Base-by-base conservation (phyloP, 2,113 vertebrate species). In the Chinchilla lanigera region DNA sequence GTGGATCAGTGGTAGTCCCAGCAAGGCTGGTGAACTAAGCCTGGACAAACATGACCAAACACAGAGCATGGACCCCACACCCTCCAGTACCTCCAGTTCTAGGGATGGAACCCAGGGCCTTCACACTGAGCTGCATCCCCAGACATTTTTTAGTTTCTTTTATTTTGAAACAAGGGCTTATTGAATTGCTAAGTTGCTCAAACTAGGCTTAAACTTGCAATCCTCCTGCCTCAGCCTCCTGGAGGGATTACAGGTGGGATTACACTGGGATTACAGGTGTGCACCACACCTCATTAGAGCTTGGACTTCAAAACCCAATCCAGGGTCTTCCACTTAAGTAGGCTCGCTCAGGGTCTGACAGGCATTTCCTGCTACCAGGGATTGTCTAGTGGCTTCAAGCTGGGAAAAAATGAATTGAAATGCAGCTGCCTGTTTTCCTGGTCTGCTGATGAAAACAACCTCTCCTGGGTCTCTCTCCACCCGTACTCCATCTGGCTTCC, bases 291-390 rank as follows among this genome's bases (percentile, higher is more conserved):
- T 47, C 12, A 11, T 19, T 47, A 28, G 52, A 17, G 9, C 16
- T 12, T 2, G 4, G 9, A 22, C n/a, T 14, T 13, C 5, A 81
- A 41, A 65, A 12, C 11, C 7, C 10, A 60, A 2, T 20, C 24
- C 41, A 44, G 16, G 22, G 26, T 78, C 35, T 38, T 0, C 67
- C 7, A 7, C 38, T 35, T 26, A 17, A 5, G 81, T 50, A 19
- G 33, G 35, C 14, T 67, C 13, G 47, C 20, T 30, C 13, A 5
- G 0, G 0, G 19, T 38, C 1, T 0, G 10, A 38, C 0, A 2
- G 14, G 28, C 30, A 20, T 54, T 19, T 80, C 67, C 67, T 17
- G 3, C 35, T 3, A 26, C 96, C 44, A 20, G 4, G 84, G 85
- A 86, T 22, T 2, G 2, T 60, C 83, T 5, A 19, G 24, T 26